These are phyloP conservation scores for Biston stratarius DNA, from an alignment of 2,888 invertebrate genomes.

Conservation along the genomic window DNA sequence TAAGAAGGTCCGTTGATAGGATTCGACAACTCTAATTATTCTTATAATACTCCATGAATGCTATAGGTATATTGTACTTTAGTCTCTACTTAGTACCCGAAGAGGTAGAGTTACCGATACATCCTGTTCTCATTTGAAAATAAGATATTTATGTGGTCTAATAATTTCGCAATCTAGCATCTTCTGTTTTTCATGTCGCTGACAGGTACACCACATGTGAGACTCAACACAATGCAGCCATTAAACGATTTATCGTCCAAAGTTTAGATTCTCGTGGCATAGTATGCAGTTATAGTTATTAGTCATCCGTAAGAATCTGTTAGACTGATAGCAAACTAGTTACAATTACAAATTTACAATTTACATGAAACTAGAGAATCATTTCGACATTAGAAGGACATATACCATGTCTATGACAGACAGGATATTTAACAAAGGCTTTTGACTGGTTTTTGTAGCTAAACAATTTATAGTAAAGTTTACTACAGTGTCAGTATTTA, in stretches of 20 bases:
- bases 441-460: not conserved
- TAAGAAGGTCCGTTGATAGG: too few relatives aligned
- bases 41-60: too few relatives aligned
- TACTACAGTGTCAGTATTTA: too few relatives aligned
- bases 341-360: not conserved
- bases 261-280: constrained; percentile 31
- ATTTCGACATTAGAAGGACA: too few relatives aligned
- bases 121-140: not conserved
- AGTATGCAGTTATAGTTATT: constrained; percentile 34
- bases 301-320: not conserved
- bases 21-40: too few relatives aligned
- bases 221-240: constrained; percentile 38
- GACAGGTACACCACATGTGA: constrained; percentile 11
- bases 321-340: not conserved
- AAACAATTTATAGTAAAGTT: too few relatives aligned
- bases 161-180: not conserved
- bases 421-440: not conserved
- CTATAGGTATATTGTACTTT: too few relatives aligned
- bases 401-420: not conserved
- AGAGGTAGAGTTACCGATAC: too few relatives aligned
- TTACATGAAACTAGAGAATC: not conserved
- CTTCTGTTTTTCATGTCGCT: not conserved
- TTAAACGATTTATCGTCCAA: constrained; percentile 36
- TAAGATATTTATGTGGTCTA: not conserved
- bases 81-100: too few relatives aligned